Conservation (phyloP, 2,888 invertebrate species). For the Saturnia japonica region DNA sequence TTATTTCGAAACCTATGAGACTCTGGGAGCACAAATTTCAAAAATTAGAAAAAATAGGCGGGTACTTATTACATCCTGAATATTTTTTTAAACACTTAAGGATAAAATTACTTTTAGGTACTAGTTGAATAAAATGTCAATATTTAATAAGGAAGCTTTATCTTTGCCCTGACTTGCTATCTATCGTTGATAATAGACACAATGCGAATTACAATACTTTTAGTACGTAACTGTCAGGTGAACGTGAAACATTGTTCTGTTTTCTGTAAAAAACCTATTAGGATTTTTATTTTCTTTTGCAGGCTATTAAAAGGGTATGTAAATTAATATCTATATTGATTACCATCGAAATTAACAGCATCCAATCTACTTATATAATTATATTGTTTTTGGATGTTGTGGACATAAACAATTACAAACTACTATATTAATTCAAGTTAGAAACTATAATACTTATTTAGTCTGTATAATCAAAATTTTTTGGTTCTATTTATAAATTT, state of each 20-base stretch:
- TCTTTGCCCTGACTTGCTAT: slow-evolving; percentile 21
- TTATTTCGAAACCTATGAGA: no score
- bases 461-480: not conserved
- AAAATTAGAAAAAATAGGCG: no score
- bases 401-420: not conserved
- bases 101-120: not conserved
- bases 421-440: no score
- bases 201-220: slow-evolving; percentile 13
- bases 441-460: no score
- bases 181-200: slow-evolving; percentile 21
- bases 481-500: not conserved
- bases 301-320: not conserved
- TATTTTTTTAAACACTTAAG: not conserved
- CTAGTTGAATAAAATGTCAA: not conserved
- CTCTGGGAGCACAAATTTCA: no score
- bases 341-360: not conserved
- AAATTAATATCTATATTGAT: not conserved
- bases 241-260: slow-evolving; percentile 9
- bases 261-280: not conserved
- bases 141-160: slow-evolving; percentile 19
- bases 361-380: no score
- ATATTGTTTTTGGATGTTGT: not conserved
- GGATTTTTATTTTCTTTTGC: not conserved
- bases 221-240: slow-evolving; percentile 19
- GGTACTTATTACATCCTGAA: not conserved